Base-by-base conservation (phyloP, 2,888 invertebrate genomes). In the Cephus pygmeus region DNA sequence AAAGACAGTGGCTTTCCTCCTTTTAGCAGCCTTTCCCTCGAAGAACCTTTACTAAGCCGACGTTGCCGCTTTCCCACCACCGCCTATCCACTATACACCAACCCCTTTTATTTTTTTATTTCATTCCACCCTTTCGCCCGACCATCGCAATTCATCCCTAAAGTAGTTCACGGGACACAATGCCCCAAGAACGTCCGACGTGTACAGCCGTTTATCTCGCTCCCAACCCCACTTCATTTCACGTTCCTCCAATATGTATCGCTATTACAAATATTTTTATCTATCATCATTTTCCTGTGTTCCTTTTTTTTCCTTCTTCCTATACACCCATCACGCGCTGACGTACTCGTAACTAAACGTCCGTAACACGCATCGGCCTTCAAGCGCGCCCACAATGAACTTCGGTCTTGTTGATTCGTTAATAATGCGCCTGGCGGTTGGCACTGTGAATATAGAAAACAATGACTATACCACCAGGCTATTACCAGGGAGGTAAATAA, bases 361-460 rank as follows among this genome's bases (percentile, higher is more conserved):
- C 88, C 84, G 83, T 83, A 85, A 85, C 87, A 88, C 81, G 80
- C 84, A 81, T 81, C 71, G 69, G 75, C 76, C 79, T 73, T 78
- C 79, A 80, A 83, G 75, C 82, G 77, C 80, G 79, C 82, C 81
- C 85, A 86, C 86, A 87, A 87, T 87, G 84, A 87, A 85, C 85
- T 86, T 87, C 83, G 81, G 85, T 85, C 87, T 87, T 87, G 88
- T 88, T 85, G 87, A 87, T 88, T 87, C 85, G 86, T 86, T 87
- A 87, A 87, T 86, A 85, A 85, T 85, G 83, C 83, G 80, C 82
- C 83, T 83, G 83, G 82, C 77, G 81, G 79, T 81, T 82, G 84
- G 80, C 85, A 81, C 81, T 81, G 79, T 80, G 80, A 79, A 83
- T 86, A 83, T 83, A 84, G 84, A 85, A 85, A 83, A 87, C 85